Base-by-base conservation (phyloP, 92 coral and sea anemone species). In the Anthopleura xanthogrammica region DNA sequence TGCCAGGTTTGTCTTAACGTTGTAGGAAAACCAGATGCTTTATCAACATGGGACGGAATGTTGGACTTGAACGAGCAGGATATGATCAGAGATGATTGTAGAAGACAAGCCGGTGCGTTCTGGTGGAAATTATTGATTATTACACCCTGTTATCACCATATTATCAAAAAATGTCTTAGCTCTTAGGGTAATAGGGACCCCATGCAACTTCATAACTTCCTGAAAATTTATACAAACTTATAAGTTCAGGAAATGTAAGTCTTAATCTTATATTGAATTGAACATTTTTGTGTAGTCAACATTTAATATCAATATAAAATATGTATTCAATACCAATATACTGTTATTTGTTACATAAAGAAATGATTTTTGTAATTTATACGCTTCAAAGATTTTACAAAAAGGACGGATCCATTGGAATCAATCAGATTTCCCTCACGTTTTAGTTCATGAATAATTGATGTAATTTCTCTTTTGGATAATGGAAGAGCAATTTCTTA, bases 11-110 rank as follows among this genome's bases (percentile, higher is more conserved):
- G 99, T 77, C 85, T 96, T 41, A 94, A 92, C 79, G 99, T 96
- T 20, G 93, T 92, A 75, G 99, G 96, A 19, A 96, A 96, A 73
- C 99, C 99, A 72, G 98, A 96, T 83, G 97, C 99, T 19, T 80
- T 96, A 42, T 87, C 94, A 41, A 86, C 91, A 85, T 96, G 98
- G 96, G 99, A 96, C 72, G 95, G 94, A 77, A 87, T 89, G 48
- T 84, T 94, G 58, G 98, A 94, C 74, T 86, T 91, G 62, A 79
- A 87, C 73, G 98, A 96, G 62, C 99, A 96, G 77, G 97, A 96
- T 42, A 52, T 76, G 8, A 86, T 96, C 78, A 93, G 94, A 73
- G 93, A 86, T 41, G 99, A 96, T 70, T 96, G 99, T 77, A 92
- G 85, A 50, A 78, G 91, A 76, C 92, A 91, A 85, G 92, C 98